A percentile compares a stretch with the other conserved stretches of the same genome.
Evolutionary conservation across 2,888 invertebrate genomes (phyloP).

Genomic region (Galerucella pusilla): DNA sequence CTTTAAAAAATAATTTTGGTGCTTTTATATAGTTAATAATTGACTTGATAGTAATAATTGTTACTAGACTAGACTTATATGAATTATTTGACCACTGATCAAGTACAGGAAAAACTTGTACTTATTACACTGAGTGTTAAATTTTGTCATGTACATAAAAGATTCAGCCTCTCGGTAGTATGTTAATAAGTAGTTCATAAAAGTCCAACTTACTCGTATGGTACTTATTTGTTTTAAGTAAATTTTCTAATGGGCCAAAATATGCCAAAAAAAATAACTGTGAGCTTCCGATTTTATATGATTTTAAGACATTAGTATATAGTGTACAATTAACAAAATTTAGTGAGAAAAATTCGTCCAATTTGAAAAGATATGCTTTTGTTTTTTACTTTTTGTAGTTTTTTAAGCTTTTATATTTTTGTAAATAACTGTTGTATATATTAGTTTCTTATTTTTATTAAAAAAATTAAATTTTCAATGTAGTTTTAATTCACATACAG

Average conservation of each 20-base stretch:
- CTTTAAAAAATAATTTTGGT: too few species aligned
- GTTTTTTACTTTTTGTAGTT: background rate
- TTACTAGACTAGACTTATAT: too few species aligned
- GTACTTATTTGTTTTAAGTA: background rate
- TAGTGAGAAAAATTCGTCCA: background rate
- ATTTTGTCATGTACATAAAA: too few species aligned
- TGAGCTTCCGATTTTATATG: background rate
- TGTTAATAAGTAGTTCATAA: too few species aligned
- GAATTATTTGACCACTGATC: too few species aligned
- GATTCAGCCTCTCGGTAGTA: too few species aligned
- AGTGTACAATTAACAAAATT: background rate
- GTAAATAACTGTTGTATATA: slow-evolving; percentile 10
- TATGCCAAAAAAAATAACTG: background rate
- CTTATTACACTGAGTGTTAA: too few species aligned
- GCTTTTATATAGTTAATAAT: too few species aligned
- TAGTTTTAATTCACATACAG: background rate
- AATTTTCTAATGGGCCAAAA: background rate
- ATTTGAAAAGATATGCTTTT: background rate
- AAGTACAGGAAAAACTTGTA: too few species aligned
- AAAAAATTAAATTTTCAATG: background rate
- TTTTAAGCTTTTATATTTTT: background rate
- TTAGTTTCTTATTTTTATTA: background rate
- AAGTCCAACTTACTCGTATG: too few species aligned
- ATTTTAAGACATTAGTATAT: background rate
- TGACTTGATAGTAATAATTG: too few species aligned